Conservation (phyloP, 2,888 invertebrate genomes). For the Merodon equestris region DNA sequence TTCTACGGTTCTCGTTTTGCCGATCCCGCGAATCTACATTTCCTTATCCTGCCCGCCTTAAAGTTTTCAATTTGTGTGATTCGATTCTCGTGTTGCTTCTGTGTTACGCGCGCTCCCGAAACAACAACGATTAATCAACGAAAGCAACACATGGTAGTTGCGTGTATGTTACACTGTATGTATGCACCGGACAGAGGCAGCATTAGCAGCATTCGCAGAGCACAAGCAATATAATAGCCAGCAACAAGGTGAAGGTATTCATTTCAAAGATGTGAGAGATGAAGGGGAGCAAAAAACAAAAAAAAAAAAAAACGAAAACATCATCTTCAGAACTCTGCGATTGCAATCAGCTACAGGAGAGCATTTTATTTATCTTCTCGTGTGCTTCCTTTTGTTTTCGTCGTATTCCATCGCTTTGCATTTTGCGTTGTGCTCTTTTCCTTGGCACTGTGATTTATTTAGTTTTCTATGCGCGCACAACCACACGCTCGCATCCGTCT, state of each 20-base stretch:
- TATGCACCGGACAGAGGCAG: conserved; percentile 19
- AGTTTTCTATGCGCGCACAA: conserved; percentile 12
- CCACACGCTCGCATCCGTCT: neutral
- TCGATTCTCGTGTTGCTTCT: conserved; percentile 62
- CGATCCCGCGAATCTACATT: conserved; percentile 12
- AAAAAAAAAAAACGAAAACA: too few relatives aligned
- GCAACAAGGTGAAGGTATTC: conserved; percentile 45
- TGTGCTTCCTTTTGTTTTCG: conserved; percentile 2
- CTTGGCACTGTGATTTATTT: conserved; percentile 37
- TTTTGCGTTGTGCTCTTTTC: conserved; percentile 13
- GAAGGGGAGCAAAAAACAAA: conserved; percentile 29
- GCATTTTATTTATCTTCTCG: conserved; percentile 22
- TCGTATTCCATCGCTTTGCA: neutral
- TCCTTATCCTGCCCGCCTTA: conserved; percentile 27
- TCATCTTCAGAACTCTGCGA: neutral
- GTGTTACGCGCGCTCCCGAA: conserved; percentile 57
- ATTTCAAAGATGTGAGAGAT: conserved; percentile 27
- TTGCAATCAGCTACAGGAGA: conserved; percentile 20
- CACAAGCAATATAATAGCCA: conserved; percentile 11
- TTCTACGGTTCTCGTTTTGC: neutral
- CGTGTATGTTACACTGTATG: too few relatives aligned
- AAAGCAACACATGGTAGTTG: conserved; percentile 17
- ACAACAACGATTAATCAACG: conserved; percentile 28
- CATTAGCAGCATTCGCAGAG: neutral
- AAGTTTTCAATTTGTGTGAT: conserved; percentile 63